phyloP scores from a whole-genome alignment of 2,888 invertebrate species.

The Linyphia triangularis region DNA sequence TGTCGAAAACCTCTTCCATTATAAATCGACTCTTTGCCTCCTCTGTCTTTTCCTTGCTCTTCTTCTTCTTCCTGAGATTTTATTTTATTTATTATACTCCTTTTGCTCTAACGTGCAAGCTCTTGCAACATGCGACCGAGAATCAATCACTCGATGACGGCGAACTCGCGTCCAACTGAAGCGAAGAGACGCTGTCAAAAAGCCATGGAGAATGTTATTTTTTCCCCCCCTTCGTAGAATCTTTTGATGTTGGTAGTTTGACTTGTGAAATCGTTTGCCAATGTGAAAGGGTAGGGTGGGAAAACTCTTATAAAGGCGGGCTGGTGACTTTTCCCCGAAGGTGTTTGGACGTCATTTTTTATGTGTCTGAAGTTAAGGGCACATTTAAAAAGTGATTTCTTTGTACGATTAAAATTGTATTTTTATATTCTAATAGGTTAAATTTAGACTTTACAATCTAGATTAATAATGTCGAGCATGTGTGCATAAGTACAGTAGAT shows the following conservation, averaged over 20 bases:
- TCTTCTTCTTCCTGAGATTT: slow-evolving; percentile 37
- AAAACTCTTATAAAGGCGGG: slow-evolving; percentile 53
- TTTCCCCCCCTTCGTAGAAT: slow-evolving; percentile 2
- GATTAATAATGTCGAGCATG: too few relatives aligned
- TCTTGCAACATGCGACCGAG: slow-evolving; percentile 8
- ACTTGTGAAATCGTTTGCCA: slow-evolving; percentile 33
- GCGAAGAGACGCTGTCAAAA: slow-evolving; percentile 59
- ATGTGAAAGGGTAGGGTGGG: slow-evolving; percentile 22
- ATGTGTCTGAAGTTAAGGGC: neutral
- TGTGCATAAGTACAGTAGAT: too few relatives aligned
- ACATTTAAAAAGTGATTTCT: neutral
- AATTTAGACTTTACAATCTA: too few relatives aligned
- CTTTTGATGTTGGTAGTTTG: neutral
- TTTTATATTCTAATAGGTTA: too few relatives aligned
- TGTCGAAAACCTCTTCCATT: slow-evolving; percentile 62
- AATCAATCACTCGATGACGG: slow-evolving; percentile 58
- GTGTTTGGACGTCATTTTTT: slow-evolving; percentile 20
- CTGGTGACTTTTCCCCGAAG: slow-evolving; percentile 12
- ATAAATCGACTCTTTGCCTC: slow-evolving; percentile 39
- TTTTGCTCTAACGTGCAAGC: slow-evolving; percentile 30
- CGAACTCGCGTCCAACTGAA: slow-evolving; percentile 48
- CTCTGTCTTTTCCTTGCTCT: slow-evolving; percentile 4
- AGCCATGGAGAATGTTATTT: slow-evolving; percentile 39
- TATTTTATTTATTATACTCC: neutral
- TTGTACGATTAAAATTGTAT: too few relatives aligned